These are phyloP conservation scores for Styela clava DNA, from an alignment of 23 tunicate species.

Conservation along the genomic window DNA sequence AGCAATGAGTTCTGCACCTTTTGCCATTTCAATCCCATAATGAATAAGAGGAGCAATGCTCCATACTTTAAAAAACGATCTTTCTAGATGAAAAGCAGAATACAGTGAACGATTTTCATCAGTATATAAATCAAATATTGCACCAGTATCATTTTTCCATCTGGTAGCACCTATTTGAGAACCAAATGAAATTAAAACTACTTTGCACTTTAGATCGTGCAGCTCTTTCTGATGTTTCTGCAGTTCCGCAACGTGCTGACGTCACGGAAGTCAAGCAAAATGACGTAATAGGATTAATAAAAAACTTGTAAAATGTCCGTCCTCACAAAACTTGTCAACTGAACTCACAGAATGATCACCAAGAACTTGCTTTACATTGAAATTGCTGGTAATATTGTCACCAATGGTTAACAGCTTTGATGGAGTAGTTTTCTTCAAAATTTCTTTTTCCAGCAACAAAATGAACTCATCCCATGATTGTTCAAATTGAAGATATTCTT, in stretches of 20 bases:
- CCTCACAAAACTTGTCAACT: background rate
- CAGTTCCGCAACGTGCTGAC: slow-evolving; percentile 58
- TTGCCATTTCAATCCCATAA: slow-evolving; percentile 18
- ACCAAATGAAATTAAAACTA: slow-evolving; percentile 69
- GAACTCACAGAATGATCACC: background rate
- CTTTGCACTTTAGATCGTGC: slow-evolving; percentile 34
- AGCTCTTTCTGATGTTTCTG: slow-evolving; percentile 26
- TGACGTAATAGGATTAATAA: slow-evolving; percentile 57
- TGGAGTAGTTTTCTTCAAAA: background rate
- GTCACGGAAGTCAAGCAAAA: slow-evolving; percentile 95
- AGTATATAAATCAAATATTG: slow-evolving; percentile 27
- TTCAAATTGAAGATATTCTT: slow-evolving; percentile 15
- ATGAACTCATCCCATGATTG: slow-evolving; percentile 27
- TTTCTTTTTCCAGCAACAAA: slow-evolving; percentile 3
- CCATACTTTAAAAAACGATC: slow-evolving; percentile 29
- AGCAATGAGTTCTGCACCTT: slow-evolving; percentile 20
- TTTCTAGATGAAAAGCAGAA: background rate
- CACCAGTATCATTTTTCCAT: slow-evolving; percentile 59
- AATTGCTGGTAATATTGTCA: background rate
- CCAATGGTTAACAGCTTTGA: background rate
- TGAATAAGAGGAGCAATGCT: slow-evolving; percentile 18
- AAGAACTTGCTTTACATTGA: background rate
- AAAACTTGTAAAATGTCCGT: slow-evolving; percentile 20
- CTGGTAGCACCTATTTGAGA: slow-evolving; percentile 34
- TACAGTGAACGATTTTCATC: slow-evolving; percentile 18